A percentile compares a stretch with the other conserved stretches of the same genome.
Evolutionary conservation across 2,797 vertebrate species (phyloP).

Genomic region (Muscicapa striata): DNA sequence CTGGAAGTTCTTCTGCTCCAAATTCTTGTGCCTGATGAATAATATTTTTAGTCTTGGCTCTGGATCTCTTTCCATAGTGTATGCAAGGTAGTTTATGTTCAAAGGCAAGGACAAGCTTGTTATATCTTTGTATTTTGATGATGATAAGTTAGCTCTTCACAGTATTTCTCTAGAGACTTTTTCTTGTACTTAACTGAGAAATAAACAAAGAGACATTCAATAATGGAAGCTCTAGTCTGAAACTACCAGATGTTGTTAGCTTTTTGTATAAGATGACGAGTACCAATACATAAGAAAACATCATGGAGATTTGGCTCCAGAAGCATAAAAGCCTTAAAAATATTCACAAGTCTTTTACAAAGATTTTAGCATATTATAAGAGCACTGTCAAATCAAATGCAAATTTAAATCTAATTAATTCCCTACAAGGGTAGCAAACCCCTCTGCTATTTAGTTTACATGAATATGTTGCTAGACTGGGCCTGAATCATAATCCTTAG

Average conservation of each 20-base stretch:
- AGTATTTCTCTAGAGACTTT: background rate
- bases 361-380: background rate
- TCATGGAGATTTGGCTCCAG: background rate
- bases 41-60: background rate
- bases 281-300: background rate
- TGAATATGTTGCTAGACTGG: background rate
- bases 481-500: background rate
- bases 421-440: background rate
- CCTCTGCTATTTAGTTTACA: background rate
- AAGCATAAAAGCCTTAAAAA: background rate
- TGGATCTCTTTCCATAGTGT: background rate
- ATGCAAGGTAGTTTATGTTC: background rate
- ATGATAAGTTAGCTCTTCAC: background rate
- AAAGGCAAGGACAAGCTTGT: background rate
- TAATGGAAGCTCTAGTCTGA: background rate
- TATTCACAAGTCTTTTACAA: background rate
- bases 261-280: background rate
- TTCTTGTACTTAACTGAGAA: background rate
- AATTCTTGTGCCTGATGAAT: background rate
- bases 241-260: background rate
- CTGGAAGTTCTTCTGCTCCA: background rate
- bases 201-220: background rate
- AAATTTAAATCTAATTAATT: slow-evolving; percentile 1
- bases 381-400: background rate
- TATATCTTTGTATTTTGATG: background rate